These are phyloP conservation scores for Dicrostonyx torquatus DNA, from an alignment of 2,797 vertebrate genomes.

Conservation along the genomic window DNA sequence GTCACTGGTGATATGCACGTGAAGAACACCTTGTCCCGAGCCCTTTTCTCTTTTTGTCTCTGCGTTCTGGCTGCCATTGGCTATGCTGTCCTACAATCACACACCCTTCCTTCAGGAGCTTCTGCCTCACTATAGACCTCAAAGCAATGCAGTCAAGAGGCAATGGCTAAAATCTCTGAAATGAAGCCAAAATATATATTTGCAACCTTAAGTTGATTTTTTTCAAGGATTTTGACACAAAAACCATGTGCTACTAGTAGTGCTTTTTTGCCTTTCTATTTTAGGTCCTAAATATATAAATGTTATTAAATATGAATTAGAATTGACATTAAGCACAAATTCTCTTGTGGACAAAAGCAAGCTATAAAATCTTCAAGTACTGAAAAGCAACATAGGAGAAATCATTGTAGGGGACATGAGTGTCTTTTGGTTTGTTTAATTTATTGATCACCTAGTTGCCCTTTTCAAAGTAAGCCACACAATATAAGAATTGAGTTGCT, in stretches of 20 bases:
- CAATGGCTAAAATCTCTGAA: background rate
- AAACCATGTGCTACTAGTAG: background rate
- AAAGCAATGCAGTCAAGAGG: background rate
- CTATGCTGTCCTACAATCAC: background rate
- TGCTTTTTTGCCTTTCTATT: slow-evolving; percentile 2
- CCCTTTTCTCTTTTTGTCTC: too few relatives aligned
- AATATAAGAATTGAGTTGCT: background rate
- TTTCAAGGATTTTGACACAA: background rate
- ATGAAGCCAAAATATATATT: background rate
- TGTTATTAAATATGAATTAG: slow-evolving; percentile 42
- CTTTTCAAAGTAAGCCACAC: background rate
- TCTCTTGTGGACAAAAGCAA: background rate
- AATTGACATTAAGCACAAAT: background rate
- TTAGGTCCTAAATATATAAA: background rate
- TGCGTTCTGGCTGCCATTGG: background rate
- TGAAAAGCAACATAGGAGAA: background rate
- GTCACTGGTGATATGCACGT: background rate
- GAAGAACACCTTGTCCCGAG: background rate
- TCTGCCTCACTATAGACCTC: background rate
- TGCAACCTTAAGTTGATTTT: background rate
- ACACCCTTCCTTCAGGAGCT: background rate
- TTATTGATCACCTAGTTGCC: background rate
- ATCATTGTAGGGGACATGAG: background rate
- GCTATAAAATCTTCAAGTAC: slow-evolving; percentile 10
- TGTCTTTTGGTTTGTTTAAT: background rate